Conservation (phyloP, 2,888 invertebrate species). For the Clitarchus hookeri region DNA sequence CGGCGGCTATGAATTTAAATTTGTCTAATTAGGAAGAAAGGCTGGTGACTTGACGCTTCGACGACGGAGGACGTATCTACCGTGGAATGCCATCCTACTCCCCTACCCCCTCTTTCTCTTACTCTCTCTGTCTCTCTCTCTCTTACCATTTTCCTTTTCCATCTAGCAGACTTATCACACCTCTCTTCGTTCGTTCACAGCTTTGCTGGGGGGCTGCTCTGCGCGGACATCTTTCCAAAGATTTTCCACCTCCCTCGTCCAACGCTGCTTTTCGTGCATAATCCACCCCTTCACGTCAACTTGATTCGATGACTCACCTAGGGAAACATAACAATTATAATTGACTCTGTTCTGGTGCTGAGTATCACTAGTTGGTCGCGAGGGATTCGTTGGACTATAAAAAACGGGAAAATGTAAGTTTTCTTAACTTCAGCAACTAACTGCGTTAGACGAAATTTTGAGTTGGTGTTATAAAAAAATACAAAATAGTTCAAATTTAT, state of each 20-base stretch:
- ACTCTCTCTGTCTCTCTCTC: background rate
- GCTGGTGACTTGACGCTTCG: background rate
- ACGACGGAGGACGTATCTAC: background rate
- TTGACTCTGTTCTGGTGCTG: no score
- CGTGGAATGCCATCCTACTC: background rate
- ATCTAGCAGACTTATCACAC: background rate
- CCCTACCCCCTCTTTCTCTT: background rate
- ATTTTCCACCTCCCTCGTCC: background rate
- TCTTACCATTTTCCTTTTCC: background rate
- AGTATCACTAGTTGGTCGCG: no score
- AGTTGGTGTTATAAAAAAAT: no score
- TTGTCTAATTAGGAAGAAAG: conserved; percentile 41
- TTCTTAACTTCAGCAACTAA: no score
- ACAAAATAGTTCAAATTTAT: no score
- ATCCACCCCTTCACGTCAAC: no score
- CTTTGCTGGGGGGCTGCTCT: background rate
- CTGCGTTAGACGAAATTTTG: no score
- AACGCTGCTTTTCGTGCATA: background rate
- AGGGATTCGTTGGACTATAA: no score
- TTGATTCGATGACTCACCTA: no score
- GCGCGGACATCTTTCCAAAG: background rate
- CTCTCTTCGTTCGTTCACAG: background rate
- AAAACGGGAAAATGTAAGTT: no score
- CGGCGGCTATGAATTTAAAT: conserved; percentile 43
- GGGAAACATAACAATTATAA: no score